Base-by-base conservation (phyloP, 64 coral and sea anemone genomes). In the Anthopleura sola region DNA sequence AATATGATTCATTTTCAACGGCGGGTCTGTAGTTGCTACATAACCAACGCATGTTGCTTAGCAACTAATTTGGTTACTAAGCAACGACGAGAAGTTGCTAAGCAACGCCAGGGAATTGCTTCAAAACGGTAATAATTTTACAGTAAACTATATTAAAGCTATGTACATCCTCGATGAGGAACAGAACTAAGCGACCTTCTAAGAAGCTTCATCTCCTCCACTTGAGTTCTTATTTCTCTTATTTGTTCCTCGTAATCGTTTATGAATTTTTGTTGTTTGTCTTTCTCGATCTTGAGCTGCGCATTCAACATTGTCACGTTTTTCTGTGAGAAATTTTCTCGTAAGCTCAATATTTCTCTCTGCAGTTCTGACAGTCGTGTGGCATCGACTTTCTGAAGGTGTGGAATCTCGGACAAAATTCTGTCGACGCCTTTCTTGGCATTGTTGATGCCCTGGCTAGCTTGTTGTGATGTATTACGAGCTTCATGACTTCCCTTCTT, bases 201-300 rank as follows among this genome's bases (percentile, higher is more conserved):
- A 7, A 96, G 81, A 18, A 66, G 84, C 46, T 92, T 96, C 33
- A 96, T 49, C 55, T 96, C 94, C 9, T 77, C 16, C 20, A 88
- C 83, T 92, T 96, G 84, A 29, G 6, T 47, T 77, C 50, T 86
- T 46, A 71, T 49, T 76, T 92, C 54, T 74, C 23, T 55, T 20
- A 96, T 23, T 89, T 96, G 87, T 38, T 55, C 57, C 58, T 75
- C 80, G 48, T 92, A 92, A 19, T 90, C 78, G 10, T 39, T 21
- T 19, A 96, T 82, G 60, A 92, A 96, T 87, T 20, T 80, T 48
- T 68, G 78, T 60, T 96, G 94, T 75, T 90, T 68, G 29, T 89
- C 83, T 78, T 83, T 87, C 10, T 83, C 87, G 1, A 16, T 47
- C 89, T 84, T 86, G 46, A 96, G 85, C 32, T 87, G 31, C 26